Evolutionary conservation across 2,797 vertebrate species (phyloP).

Genomic region (Discoglossus pictus): DNA sequence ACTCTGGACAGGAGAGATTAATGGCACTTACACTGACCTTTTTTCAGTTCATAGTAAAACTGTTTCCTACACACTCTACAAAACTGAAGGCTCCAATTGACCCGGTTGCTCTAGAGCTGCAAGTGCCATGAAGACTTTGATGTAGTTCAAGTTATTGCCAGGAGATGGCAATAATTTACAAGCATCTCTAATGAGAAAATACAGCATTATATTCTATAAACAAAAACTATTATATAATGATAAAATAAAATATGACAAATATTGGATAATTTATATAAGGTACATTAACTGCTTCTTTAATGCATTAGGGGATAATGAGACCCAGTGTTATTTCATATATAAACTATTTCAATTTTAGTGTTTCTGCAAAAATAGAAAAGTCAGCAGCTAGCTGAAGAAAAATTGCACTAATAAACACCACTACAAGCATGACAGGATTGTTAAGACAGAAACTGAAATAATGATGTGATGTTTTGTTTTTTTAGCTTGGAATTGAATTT

Average conservation of each 20-base stretch:
- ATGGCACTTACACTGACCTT: not conserved
- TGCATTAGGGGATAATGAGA: conserved; percentile 6
- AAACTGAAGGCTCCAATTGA: too few species aligned
- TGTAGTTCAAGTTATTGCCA: conserved; percentile 18
- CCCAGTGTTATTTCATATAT: conserved; percentile 9
- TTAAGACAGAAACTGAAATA: conserved; percentile 7
- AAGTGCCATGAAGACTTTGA: not conserved
- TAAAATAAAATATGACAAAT: conserved; percentile 17
- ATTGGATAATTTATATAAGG: conserved; percentile 11
- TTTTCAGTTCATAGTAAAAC: not conserved
- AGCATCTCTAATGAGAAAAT: conserved; percentile 12
- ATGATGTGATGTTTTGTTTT: not conserved
- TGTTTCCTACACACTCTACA: not conserved
- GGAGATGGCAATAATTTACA: conserved; percentile 38
- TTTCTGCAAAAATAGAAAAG: not conserved
- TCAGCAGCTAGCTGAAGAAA: not conserved
- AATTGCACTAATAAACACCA: conserved; percentile 3
- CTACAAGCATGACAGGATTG: not conserved
- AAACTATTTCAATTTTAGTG: not conserved
- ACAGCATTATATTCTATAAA: conserved; percentile 19
- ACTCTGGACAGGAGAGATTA: not conserved
- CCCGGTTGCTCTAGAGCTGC: not conserved
- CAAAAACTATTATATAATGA: conserved; percentile 17
- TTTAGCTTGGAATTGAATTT: too few species aligned
- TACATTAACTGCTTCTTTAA: conserved; percentile 13